Evolutionary conservation across 2,797 vertebrate species (phyloP).

Genomic region (Liparis tanakae): DNA sequence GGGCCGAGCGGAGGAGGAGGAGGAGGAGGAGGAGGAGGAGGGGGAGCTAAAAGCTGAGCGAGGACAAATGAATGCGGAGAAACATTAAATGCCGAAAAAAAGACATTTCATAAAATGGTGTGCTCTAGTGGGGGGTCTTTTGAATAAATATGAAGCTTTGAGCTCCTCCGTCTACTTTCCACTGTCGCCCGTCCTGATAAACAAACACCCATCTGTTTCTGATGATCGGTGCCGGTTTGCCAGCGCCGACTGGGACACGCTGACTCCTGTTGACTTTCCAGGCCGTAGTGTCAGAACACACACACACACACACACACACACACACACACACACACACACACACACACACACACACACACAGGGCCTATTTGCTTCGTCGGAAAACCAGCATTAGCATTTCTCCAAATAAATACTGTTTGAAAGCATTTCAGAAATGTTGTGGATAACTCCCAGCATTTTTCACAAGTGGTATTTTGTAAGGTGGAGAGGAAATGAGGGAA

Average conservation of each 20-base stretch:
- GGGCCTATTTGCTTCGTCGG: slow-evolving; percentile 20
- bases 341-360: too few relatives aligned
- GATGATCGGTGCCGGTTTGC: slow-evolving; percentile 74
- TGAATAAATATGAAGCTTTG: slow-evolving; percentile 47
- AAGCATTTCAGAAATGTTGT: slow-evolving; percentile 54
- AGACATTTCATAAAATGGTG: slow-evolving; percentile 51
- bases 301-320: slow-evolving; percentile 19
- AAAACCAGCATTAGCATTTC: slow-evolving; percentile 60
- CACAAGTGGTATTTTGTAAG: slow-evolving; percentile 20
- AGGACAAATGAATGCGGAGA: slow-evolving; percentile 14
- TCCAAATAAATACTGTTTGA: slow-evolving; percentile 61
- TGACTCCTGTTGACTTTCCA: slow-evolving; percentile 63
- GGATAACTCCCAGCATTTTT: slow-evolving; percentile 48
- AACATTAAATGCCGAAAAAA: slow-evolving; percentile 21
- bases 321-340: slow-evolving; percentile 26
- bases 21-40: too few relatives aligned
- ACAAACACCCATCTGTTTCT: slow-evolving; percentile 78
- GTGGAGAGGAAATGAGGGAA: slow-evolving; percentile 34
- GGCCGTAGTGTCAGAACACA: slow-evolving; percentile 41
- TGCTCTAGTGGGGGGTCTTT: too few relatives aligned
- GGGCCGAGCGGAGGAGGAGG: too few relatives aligned
- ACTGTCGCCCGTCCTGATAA: slow-evolving; percentile 58
- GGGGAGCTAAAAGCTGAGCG: slow-evolving; percentile 18
- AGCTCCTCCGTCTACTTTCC: slow-evolving; percentile 61
- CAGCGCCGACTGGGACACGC: slow-evolving; percentile 54